These are phyloP conservation scores for Petrolisthes cinctipes DNA, from an alignment of 2,888 invertebrate species.

Conservation along the genomic window DNA sequence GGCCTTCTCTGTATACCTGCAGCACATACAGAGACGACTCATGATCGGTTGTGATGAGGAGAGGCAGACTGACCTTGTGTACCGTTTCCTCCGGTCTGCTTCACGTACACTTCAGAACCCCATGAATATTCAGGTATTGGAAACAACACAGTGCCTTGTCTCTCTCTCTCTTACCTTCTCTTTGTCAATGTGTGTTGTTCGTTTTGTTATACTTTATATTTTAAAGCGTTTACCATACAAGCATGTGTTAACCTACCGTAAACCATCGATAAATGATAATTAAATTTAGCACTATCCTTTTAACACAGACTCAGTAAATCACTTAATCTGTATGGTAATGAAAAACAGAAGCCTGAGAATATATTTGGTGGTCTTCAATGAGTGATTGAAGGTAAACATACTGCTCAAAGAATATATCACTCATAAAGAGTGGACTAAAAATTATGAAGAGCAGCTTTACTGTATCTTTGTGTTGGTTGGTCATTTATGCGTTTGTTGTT, in stretches of 20 bases:
- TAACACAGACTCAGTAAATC: too few species aligned
- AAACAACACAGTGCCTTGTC: background rate
- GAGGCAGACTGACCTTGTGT: slow-evolving; percentile 74
- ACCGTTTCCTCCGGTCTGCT: slow-evolving; percentile 82
- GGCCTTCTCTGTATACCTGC: slow-evolving; percentile 83
- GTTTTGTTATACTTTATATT: background rate
- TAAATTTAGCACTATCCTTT: too few species aligned
- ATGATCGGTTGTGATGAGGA: slow-evolving; percentile 66
- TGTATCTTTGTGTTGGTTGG: background rate
- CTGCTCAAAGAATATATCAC: background rate
- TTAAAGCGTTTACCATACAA: too few species aligned
- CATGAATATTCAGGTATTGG: slow-evolving; percentile 74
- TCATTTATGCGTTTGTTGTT: slow-evolving; percentile 29
- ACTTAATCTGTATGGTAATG: too few species aligned
- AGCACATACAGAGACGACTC: slow-evolving; percentile 79
- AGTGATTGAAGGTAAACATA: too few species aligned
- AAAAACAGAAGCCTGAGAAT: too few species aligned
- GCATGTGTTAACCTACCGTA: too few species aligned
- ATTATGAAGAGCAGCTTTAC: background rate
- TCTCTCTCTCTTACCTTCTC: background rate
- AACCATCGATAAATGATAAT: too few species aligned
- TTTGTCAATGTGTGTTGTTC: background rate
- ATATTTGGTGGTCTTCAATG: too few species aligned
- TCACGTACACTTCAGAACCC: slow-evolving; percentile 81
- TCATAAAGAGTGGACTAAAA: background rate